Evolutionary conservation across 2,888 invertebrate genomes (phyloP), one percentile per base, ranked within the genome.

Genomic region (Dicyrtomina minuta): DNA sequence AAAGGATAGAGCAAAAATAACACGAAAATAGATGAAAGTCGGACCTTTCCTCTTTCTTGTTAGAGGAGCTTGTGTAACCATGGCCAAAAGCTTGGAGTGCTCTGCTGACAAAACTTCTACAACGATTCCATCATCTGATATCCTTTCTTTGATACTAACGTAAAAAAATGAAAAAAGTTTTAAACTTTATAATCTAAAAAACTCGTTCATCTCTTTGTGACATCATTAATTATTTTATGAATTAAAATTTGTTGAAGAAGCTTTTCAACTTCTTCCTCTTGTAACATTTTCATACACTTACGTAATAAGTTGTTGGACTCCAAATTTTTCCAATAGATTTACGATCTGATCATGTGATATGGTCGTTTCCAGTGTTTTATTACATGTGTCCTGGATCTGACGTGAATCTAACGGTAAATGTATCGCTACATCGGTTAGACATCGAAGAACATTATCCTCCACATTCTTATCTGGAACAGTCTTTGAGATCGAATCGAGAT

Each of bases 241-340:
- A 33, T 33, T 33, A 33, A 33, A 33, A 3, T 33, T 8, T 5
- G 8, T 33, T 33, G 33, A 3, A 3, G 3, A 33, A 33, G 8
- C 33, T 33, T 33, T 53, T 10, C 17, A 33, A 33, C 33, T 33
- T 33, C 8, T n/a, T n/a, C n/a, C n/a, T 24, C 56, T 55, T n/a
- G 43, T 43, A 33, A 33, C 3, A 33, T 33, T 33, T 33, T 33
- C 8, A 8, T 33, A 61, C 20, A 41, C 79, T 80, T 79, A 85
- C 85, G 84, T 86, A 71, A 90, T 87, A 64, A 90, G 81, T 79
- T 88, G 88, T 80, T 91, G 91, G n/a, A 88, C 86, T 1, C 90
- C 87, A 81, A 92, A 87, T 81, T 92, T 92, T 77, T 89, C 88
- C 4, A 92, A 81, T 59, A 92, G 84, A 81, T 89, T 90, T 77